Evolutionary conservation across 2,797 vertebrate species (phyloP), one percentile per base, ranked within the genome.

Genomic region (Botia kubotai): DNA sequence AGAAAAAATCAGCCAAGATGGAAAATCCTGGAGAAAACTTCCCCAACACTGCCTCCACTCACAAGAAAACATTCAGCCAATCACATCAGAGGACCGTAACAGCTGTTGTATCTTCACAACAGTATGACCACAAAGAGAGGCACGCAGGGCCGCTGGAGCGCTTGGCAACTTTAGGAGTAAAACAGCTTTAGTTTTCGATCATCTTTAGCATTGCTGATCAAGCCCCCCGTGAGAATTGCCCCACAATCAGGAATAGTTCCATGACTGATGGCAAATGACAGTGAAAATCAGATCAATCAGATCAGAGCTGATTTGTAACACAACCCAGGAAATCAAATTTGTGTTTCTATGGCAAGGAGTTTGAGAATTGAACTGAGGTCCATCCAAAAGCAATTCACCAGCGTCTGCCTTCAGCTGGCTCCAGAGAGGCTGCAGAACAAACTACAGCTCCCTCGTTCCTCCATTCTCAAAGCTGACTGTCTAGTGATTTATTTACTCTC

Each of bases 201-300:
- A 52, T 16, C 50, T 66, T n/a, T 14, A 62, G 26, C 50, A 23
- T 52, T 21, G 14, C 29, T 52, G 46, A 62, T 53, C 66, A 36
- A 52, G 12, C 3, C 73, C 36, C 73, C 58, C 29, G 60, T 8
- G 2, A n/a, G 46, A 52, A 21, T 16, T 2, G 7, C 36, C 26
- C 46, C 62, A 39, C 21, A 55, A 57, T 75, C 72, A 21, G 17
- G 29, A 48, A 60, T 36, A 75, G 65, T 75, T 55, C 12, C 33
- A 10, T 19, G 53, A 73, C 8, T 12, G n/a, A 67, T 23, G 57
- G 67, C 46, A 69, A 58, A 74, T 23, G 48, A 78, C 75, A 50
- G 29, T 2, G 29, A 29, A 72, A 62, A 68, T 72, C 33, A 68
- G 70, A 80, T 67, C 21, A 36, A 12, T 16, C 26, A 74, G 50